A percentile compares a stretch with the other conserved stretches of the same genome.
Evolutionary conservation across 2,888 invertebrate genomes (phyloP).

Genomic region (Noctuana brunneofusca): DNA sequence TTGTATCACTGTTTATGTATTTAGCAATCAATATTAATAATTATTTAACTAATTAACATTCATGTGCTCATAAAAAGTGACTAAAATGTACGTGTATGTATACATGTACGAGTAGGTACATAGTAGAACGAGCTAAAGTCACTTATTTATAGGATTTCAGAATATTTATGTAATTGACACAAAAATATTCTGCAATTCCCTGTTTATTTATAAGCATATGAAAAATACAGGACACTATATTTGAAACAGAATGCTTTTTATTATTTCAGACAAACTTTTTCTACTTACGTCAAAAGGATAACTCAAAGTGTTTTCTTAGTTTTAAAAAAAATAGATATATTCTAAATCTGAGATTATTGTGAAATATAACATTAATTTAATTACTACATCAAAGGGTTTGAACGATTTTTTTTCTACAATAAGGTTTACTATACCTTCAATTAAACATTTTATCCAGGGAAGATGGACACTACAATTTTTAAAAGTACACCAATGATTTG

Average conservation of each 20-base stretch:
- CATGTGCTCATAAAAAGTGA: neutral
- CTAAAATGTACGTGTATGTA: neutral
- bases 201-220: too few relatives aligned
- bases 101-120: too few relatives aligned
- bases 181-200: too few relatives aligned
- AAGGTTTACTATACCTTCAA: slow-evolving; percentile 5
- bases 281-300: neutral
- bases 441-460: slow-evolving; percentile 16
- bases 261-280: too few relatives aligned
- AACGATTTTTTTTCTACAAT: slow-evolving; percentile 9
- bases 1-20: slow-evolving; percentile 19
- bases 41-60: neutral
- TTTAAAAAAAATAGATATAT: slow-evolving; percentile 1
- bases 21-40: neutral
- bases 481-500: neutral
- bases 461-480: slow-evolving; percentile 5
- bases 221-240: too few relatives aligned
- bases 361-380: neutral
- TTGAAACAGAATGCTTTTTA: too few relatives aligned
- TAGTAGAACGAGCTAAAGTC: too few relatives aligned
- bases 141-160: neutral
- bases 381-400: slow-evolving; percentile 15
- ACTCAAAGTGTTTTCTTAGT: neutral
- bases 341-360: slow-evolving; percentile 9
- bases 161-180: too few relatives aligned